A percentile compares a stretch with the other conserved stretches of the same genome.
Evolutionary conservation across 2,797 vertebrate species (phyloP).

Genomic region (Fistularia tabacaria): DNA sequence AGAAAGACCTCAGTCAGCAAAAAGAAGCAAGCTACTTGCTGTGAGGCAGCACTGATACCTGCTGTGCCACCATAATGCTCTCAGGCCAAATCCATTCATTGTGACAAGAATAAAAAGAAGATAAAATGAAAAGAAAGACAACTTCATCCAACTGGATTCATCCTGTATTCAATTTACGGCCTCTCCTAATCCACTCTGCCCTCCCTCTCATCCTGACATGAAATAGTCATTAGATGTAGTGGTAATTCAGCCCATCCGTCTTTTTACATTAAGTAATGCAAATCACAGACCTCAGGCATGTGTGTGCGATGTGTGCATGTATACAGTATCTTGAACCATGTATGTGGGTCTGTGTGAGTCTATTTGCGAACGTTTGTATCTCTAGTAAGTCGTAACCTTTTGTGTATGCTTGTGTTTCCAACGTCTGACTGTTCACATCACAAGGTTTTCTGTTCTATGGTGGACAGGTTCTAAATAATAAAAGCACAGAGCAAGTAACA

Average conservation of each 20-base stretch:
- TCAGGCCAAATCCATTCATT: not conserved
- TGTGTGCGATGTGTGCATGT: conserved; percentile 31
- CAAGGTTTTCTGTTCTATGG: conserved; percentile 52
- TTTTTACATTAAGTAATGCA: conserved; percentile 67
- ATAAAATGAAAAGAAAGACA: not conserved
- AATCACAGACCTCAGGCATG: conserved; percentile 41
- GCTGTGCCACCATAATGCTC: no score
- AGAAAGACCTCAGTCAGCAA: no score
- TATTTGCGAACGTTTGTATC: conserved; percentile 12
- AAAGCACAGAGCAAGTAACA: conserved; percentile 50
- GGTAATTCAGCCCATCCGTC: conserved; percentile 64
- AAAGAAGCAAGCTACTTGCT: no score
- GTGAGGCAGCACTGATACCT: no score
- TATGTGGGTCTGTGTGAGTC: conserved; percentile 17
- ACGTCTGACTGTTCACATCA: conserved; percentile 39
- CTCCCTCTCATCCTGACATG: conserved; percentile 55
- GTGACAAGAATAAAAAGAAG: conserved; percentile 5
- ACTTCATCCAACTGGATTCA: conserved; percentile 20
- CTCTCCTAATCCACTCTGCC: conserved; percentile 37
- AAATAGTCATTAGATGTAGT: conserved; percentile 70
- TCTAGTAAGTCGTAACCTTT: not conserved
- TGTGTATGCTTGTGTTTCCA: conserved; percentile 15
- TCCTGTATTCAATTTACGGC: conserved; percentile 34
- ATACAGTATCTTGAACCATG: conserved; percentile 28
- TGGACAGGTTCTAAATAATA: conserved; percentile 71